phyloP scores from a whole-genome alignment of 2,797 vertebrate genomes.

The Xenentodon cancila region DNA sequence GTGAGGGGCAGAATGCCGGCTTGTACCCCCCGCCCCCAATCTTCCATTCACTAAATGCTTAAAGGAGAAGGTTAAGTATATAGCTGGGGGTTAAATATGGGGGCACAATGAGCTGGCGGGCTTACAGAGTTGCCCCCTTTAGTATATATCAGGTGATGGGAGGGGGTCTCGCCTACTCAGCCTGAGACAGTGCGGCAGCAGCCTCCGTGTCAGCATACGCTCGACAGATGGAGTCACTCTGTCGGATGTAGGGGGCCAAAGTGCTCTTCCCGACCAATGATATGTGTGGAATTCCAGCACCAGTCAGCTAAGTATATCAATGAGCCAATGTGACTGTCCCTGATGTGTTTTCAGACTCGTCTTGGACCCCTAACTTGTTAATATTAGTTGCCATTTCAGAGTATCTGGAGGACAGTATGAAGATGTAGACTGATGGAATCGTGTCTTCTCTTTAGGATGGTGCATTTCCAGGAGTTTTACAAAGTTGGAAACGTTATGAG shows the following conservation, averaged over 20 bases:
- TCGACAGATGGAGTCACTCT: constrained; percentile 69
- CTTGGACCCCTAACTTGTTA: constrained; percentile 23
- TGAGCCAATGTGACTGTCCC: constrained; percentile 36
- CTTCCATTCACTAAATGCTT: constrained; percentile 64
- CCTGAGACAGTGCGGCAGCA: constrained; percentile 66
- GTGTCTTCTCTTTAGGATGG: too few species aligned
- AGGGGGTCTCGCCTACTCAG: constrained; percentile 38
- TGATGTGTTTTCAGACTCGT: constrained; percentile 31
- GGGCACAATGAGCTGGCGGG: constrained; percentile 68
- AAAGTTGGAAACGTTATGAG: too few species aligned
- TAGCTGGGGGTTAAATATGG: constrained; percentile 76
- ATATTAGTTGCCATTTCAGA: constrained; percentile 15
- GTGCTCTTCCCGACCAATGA: constrained; percentile 55
- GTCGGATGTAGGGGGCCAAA: constrained; percentile 52
- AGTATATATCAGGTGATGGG: constrained; percentile 66
- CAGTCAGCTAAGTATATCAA: constrained; percentile 30
- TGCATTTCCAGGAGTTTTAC: too few species aligned
- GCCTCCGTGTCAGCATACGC: constrained; percentile 60
- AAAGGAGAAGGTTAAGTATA: constrained; percentile 77
- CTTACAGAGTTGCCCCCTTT: constrained; percentile 67
- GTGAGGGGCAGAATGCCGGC: constrained; percentile 39
- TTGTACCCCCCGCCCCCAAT: constrained; percentile 4
- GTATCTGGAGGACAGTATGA: too few species aligned
- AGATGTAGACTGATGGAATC: too few species aligned
- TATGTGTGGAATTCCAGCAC: constrained; percentile 65